Evolutionary conservation across 2,888 invertebrate species (phyloP), one percentile per base, ranked within the genome.

Genomic region (Neoaliturus tenellus): DNA sequence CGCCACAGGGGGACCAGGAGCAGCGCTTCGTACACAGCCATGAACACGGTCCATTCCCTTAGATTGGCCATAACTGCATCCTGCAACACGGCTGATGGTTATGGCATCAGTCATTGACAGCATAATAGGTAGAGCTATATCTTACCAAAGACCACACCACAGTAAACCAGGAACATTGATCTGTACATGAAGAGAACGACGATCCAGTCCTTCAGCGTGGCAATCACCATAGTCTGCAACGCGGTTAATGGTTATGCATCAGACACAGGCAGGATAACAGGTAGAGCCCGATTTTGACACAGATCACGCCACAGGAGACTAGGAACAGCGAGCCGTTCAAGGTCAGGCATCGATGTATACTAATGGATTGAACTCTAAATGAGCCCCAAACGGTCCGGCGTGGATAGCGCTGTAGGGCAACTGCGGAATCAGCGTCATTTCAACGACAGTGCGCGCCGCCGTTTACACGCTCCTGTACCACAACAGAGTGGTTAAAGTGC

Each of bases 11-110:
- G n/a, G 4, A 51, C n/a, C 6, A 51, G 51, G 20, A 51, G 51
- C 5, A 39, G 39, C 23, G 41, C 39, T 0, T 39, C 35, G 67
- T 81, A 81, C 10, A 81, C 28, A 6, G 48, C 69, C 33, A 69
- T 17, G 33, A 81, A 81, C 31, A 81, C 44, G n/a, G 33, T 28
- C 81, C 81, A 69, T 14, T 81, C 81, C 20, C 69, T 35, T 12
- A 69, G n/a, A 1, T 41, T 28, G 2, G 67, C 67, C 81, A 67
- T 69, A 8, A 51, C 51, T 12, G 10, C 51, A 51, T 51, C 51
- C n/a, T 51, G 51, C 51, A 51, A n/a, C 14, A 51, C 6, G 10
- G 10, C 17, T n/a, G 10, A 51, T n/a, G n/a, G n/a, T n/a, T n/a
- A n/a, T n/a, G n/a, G n/a, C n/a, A n/a, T 51, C 10, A 51, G 20